A percentile compares a stretch with the other conserved stretches of the same genome.
Conservation (phyloP, 92 coral and sea anemone species). For the Palythoa grandiflora region DNA sequence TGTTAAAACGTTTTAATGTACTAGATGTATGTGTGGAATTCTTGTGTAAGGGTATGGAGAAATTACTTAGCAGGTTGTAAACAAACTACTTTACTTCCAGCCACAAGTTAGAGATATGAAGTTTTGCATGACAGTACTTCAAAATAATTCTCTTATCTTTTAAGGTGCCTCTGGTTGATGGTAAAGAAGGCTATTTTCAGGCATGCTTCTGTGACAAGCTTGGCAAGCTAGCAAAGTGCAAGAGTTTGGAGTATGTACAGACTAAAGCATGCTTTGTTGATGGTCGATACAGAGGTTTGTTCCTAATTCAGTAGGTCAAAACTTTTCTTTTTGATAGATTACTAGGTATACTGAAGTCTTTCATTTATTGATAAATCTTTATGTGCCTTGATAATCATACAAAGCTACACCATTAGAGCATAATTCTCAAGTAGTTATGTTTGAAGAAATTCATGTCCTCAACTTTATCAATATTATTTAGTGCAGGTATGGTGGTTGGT, state of each 20-base stretch:
- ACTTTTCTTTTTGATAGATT: neutral
- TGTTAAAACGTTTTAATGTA: too few species aligned
- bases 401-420: neutral
- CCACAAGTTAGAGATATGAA: too few species aligned
- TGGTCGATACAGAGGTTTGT: slow-evolving; percentile 45
- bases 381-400: too few species aligned
- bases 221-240: slow-evolving; percentile 75
- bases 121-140: too few species aligned
- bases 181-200: slow-evolving; percentile 79
- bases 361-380: neutral
- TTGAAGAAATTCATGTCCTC: neutral
- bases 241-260: slow-evolving; percentile 69
- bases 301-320: neutral
- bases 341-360: neutral
- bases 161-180: slow-evolving; percentile 78
- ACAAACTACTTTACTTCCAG: too few species aligned
- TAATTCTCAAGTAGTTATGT: neutral
- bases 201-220: slow-evolving; percentile 75
- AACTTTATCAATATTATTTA: neutral
- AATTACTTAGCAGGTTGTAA: too few species aligned
- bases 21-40: too few species aligned
- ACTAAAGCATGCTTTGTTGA: slow-evolving; percentile 58
- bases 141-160: neutral
- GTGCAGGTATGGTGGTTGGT: too few species aligned
- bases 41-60: too few species aligned